Evolutionary conservation across 2,113 vertebrate genomes (phyloP).

Genomic region (Tachuris rubrigastra): DNA sequence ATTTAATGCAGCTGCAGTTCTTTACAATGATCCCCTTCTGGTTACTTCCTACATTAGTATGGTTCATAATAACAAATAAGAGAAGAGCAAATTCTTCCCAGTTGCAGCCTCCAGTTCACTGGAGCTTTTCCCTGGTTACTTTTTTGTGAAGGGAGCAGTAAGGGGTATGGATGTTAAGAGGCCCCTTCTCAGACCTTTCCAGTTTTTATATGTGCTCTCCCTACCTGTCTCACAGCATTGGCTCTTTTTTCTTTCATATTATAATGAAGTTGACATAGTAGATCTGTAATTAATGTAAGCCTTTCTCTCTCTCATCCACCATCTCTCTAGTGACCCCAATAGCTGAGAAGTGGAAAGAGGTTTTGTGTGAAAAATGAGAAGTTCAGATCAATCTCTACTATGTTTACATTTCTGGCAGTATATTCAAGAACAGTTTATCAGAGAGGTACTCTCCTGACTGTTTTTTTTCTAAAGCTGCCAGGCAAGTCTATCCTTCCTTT

Average conservation of each 20-base stretch:
- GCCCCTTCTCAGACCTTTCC: neutral
- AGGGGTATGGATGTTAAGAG: neutral
- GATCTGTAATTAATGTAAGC: neutral
- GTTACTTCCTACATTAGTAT: neutral
- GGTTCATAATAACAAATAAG: neutral
- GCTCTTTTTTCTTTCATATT: neutral
- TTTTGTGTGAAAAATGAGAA: conserved; percentile 16
- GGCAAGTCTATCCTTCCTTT: neutral
- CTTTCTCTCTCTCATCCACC: neutral
- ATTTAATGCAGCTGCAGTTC: neutral
- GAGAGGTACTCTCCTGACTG: neutral
- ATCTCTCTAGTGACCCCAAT: neutral
- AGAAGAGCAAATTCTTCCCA: neutral
- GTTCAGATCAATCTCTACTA: neutral
- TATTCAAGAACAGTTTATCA: conserved; percentile 16
- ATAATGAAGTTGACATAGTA: conserved; percentile 1
- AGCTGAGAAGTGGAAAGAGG: neutral
- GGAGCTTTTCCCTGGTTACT: neutral
- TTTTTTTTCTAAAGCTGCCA: neutral
- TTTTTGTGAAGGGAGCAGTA: neutral
- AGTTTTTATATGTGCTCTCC: neutral
- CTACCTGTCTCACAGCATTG: neutral
- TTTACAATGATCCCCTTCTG: neutral
- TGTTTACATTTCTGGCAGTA: conserved; percentile 9
- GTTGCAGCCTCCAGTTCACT: neutral